These are phyloP conservation scores for Belonocnema kinseyi DNA, from an alignment of 1,140 invertebrate genomes.

Conservation along the genomic window DNA sequence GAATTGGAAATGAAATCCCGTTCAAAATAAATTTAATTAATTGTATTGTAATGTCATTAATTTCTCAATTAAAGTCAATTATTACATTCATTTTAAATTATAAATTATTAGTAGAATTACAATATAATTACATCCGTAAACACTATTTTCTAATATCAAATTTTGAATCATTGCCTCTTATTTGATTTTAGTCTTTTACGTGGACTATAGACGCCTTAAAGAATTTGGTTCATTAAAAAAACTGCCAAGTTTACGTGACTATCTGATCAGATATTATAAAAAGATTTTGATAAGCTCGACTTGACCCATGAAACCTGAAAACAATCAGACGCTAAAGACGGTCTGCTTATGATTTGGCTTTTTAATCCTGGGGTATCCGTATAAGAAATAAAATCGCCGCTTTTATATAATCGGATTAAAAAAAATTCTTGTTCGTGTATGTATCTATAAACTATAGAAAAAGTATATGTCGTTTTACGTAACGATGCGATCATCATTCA, in stretches of 20 bases:
- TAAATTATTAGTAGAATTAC: too few species aligned
- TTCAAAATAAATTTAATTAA: too few species aligned
- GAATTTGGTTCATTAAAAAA: neutral
- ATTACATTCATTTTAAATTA: too few species aligned
- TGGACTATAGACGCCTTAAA: too few species aligned
- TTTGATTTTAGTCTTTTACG: too few species aligned
- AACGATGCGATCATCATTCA: constrained; percentile 1
- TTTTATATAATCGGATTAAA: neutral
- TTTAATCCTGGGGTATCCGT: constrained; percentile 3
- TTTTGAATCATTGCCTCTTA: too few species aligned
- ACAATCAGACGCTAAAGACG: neutral
- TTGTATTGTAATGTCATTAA: too few species aligned
- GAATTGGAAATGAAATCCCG: too few species aligned
- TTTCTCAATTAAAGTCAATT: too few species aligned
- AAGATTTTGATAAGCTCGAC: neutral
- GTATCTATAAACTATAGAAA: neutral
- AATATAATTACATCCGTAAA: too few species aligned
- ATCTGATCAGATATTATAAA: neutral
- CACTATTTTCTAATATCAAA: too few species aligned
- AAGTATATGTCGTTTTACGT: neutral
- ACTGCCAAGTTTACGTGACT: neutral
- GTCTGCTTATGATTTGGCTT: neutral
- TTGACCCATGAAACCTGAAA: constrained; percentile 1
- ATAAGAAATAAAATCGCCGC: neutral
- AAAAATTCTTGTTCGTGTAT: neutral